These are phyloP conservation scores for Enteromius argenteus DNA, from an alignment of 2,797 vertebrate species.

Conservation along the genomic window DNA sequence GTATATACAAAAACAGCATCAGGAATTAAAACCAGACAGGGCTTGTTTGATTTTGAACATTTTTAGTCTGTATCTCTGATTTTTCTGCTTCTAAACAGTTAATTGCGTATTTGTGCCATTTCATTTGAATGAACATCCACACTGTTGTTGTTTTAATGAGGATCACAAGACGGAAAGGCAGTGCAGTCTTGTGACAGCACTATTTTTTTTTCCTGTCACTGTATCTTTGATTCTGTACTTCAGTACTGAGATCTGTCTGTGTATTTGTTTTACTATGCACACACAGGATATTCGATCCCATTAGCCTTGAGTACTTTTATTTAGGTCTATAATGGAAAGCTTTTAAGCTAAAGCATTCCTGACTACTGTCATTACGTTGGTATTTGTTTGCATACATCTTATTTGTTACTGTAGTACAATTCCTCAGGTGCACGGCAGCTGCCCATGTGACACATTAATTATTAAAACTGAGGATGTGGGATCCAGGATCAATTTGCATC, in stretches of 20 bases:
- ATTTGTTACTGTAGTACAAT: slow-evolving; percentile 32
- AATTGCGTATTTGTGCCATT: neutral
- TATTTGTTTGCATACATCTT: slow-evolving; percentile 25
- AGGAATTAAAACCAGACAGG: neutral
- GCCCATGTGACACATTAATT: slow-evolving; percentile 60
- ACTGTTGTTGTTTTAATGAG: slow-evolving; percentile 40
- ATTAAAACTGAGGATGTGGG: slow-evolving; percentile 65
- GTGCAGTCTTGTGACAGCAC: slow-evolving; percentile 34
- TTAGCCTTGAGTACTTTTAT: neutral
- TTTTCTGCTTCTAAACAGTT: neutral
- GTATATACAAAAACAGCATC: neutral
- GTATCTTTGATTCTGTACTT: neutral
- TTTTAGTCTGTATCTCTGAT: neutral
- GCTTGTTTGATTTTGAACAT: neutral
- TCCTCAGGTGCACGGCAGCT: slow-evolving; percentile 20
- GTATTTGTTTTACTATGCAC: neutral
- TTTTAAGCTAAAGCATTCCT: slow-evolving; percentile 14
- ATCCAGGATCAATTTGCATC: slow-evolving; percentile 65
- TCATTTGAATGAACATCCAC: slow-evolving; percentile 6
- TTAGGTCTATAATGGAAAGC: slow-evolving; percentile 14
- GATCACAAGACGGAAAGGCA: slow-evolving; percentile 47
- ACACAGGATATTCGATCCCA: neutral
- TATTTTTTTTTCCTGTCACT: slow-evolving; percentile 7
- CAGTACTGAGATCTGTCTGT: neutral
- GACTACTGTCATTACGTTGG: neutral